Conservation (phyloP, 2,113 vertebrate genomes). For the Ifrita kowaldi region DNA sequence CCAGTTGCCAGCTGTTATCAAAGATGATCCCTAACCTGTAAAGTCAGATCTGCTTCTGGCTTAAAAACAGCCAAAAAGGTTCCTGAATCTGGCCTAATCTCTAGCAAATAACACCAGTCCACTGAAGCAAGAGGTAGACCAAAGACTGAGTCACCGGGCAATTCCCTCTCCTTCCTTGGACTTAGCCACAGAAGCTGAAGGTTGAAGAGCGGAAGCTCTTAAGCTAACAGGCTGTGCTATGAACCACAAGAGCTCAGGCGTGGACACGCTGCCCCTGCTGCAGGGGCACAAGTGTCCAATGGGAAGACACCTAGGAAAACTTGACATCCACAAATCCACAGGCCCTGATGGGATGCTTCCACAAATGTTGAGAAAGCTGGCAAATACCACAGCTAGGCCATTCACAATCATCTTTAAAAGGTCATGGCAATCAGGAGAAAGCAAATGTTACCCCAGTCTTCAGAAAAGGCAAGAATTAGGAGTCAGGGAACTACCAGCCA, state of each 20-base stretch:
- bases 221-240: neutral
- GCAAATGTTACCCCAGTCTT: neutral
- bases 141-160: neutral
- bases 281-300: neutral
- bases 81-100: neutral
- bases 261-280: fast-evolving
- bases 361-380: neutral
- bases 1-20: neutral
- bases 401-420: neutral
- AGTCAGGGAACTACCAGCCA: neutral
- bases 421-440: neutral
- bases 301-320: neutral
- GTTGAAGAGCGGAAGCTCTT: neutral
- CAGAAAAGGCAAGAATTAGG: neutral
- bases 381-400: neutral
- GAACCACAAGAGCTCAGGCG: neutral
- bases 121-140: neutral
- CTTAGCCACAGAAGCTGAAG: neutral
- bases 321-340: neutral
- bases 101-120: neutral
- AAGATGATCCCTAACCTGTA: neutral
- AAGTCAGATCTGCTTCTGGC: neutral
- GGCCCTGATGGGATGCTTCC: neutral
- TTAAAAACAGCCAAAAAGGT: neutral
- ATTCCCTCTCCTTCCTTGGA: neutral